Evolutionary conservation across 2,797 vertebrate genomes (phyloP).

Genomic region (Helicolenus hilgendorfi): DNA sequence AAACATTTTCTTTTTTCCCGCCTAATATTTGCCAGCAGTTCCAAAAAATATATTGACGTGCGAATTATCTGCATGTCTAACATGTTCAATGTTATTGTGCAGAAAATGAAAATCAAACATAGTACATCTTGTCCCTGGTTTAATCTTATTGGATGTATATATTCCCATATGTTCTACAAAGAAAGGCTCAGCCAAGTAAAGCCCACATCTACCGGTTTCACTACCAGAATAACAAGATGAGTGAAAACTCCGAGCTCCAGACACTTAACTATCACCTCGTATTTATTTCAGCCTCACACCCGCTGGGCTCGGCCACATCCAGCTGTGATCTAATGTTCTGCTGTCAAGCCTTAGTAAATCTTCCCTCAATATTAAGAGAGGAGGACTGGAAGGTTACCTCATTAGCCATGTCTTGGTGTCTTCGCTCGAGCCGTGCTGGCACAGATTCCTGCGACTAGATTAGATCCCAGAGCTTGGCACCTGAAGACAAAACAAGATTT

Average conservation of each 20-base stretch:
- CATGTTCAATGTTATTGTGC: neutral
- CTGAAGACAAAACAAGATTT: conserved; percentile 23
- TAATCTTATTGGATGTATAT: neutral
- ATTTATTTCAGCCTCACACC: conserved; percentile 50
- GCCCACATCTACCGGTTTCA: neutral
- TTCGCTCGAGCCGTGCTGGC: conserved; percentile 39
- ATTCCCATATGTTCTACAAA: neutral
- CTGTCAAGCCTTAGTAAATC: conserved; percentile 63
- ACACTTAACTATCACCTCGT: conserved; percentile 34
- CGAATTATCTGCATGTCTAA: neutral
- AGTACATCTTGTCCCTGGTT: neutral
- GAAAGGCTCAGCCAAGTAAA: neutral
- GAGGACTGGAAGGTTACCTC: conserved; percentile 39
- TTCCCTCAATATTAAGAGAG: conserved; percentile 45
- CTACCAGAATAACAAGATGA: conserved; percentile 30
- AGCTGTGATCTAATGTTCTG: conserved; percentile 66
- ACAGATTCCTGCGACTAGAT: conserved; percentile 22
- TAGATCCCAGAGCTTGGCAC: conserved; percentile 36
- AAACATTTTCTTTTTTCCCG: too few relatives aligned
- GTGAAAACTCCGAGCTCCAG: conserved; percentile 13
- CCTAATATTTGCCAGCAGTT: too few relatives aligned
- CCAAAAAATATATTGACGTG: too few relatives aligned
- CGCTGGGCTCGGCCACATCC: conserved; percentile 34
- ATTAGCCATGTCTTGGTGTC: conserved; percentile 47
- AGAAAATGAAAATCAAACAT: neutral